Evolutionary conservation across 1,140 invertebrate genomes (phyloP), one percentile per base, ranked within the genome.

Genomic region (Brachionus calyciflorus): DNA sequence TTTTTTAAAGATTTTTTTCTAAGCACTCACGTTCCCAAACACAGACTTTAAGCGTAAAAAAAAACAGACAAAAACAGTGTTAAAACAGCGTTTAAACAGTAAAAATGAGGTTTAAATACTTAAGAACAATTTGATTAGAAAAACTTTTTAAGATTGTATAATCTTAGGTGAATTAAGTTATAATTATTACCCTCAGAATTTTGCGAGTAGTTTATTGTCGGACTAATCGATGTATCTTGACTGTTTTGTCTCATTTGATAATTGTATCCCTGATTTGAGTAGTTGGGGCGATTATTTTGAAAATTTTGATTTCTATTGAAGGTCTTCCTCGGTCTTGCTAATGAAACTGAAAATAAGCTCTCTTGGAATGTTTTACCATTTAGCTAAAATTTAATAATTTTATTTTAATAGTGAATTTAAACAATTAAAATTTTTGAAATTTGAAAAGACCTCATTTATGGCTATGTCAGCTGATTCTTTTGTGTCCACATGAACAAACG

Each of bases 361-460:
- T 73, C 69, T 53, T 73, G 69, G 40, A 73, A 73, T 51, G 69
- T 73, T 49, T 73, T 73, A 51, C 69, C 69, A 55, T 73, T 73
- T 3, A 73, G 12, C 69, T 73, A 26, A 40, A 19, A 30, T 28
- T 44, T 30, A 70, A 21, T 7, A 24, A 21, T 46, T 46, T 26
- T 2, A 28, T 46, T 26, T 46, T 26, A 1, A 49, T 46, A 21
- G n/a, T n/a, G n/a, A n/a, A n/a, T n/a, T n/a, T n/a, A n/a, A n/a
- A 30, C 3, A 51, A 46, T 70, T n/a, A 46, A 9, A 26, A 3
- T n/a, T n/a, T 44, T 46, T 46, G 44, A 30, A 24, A 60, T 24
- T 10, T 6, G 10, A 26, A 19, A 1, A 37, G 10, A 30, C 69
- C 48, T 73, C 69, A 40, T 55, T 49, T 12, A 73, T 73, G 12